Evolutionary conservation across 2,888 invertebrate species (phyloP).

Genomic region (Oligia latruncula): DNA sequence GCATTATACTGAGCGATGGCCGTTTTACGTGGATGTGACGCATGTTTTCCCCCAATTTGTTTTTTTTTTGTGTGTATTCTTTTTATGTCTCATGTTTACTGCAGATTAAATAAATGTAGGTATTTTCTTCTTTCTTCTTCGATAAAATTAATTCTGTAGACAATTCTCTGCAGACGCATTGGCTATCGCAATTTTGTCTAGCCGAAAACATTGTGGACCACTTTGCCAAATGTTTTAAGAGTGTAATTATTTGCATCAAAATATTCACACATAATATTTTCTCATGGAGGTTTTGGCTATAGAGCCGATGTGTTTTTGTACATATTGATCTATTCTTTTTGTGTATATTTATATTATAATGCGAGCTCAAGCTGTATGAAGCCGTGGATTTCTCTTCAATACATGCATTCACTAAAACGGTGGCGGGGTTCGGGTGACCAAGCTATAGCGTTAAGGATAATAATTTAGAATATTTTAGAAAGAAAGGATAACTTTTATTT

Average conservation of each 20-base stretch:
- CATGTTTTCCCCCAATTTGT: not conserved
- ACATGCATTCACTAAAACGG: constrained; percentile 64
- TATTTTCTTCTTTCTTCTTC: not conserved
- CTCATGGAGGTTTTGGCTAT: constrained; percentile 13
- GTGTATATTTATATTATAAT: constrained; percentile 53
- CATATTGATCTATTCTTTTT: constrained; percentile 50
- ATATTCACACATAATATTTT: constrained; percentile 31
- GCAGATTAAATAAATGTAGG: not conserved
- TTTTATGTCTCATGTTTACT: not conserved
- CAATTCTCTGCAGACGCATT: not conserved
- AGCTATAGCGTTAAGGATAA: not conserved
- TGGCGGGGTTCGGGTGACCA: constrained; percentile 62
- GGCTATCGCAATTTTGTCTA: not conserved
- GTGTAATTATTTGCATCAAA: not conserved
- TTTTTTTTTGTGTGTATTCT: not conserved
- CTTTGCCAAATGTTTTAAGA: not conserved
- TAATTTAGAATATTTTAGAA: not conserved
- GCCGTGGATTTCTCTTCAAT: constrained; percentile 65
- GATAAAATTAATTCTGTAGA: not conserved
- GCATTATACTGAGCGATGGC: not conserved
- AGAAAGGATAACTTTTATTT: not conserved
- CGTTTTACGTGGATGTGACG: not conserved
- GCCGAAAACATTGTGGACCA: not conserved
- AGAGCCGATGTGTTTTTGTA: constrained; percentile 27
- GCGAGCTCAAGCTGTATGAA: constrained; percentile 57